Percentiles rank a stretch among this genome's conserved stretches.
These are phyloP conservation scores for Melospiza georgiana DNA, from an alignment of 2,113 vertebrate genomes.

Conservation along the genomic window DNA sequence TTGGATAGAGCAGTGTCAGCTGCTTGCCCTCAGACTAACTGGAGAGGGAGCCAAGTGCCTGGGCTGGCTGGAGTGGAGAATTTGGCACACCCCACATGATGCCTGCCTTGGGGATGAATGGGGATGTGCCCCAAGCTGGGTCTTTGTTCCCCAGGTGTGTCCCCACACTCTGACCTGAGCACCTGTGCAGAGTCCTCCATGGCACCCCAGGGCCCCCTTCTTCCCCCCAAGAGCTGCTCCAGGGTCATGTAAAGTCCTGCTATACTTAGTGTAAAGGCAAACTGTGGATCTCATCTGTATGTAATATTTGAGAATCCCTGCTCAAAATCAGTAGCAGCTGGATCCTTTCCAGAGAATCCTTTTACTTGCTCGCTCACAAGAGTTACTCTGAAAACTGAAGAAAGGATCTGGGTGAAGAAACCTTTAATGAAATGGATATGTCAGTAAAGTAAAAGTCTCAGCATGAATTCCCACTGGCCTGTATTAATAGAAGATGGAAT, in stretches of 20 bases:
- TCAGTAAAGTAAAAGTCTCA: slow-evolving; percentile 16
- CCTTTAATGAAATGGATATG: slow-evolving; percentile 7
- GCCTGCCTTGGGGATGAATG: background rate
- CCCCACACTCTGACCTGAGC: background rate
- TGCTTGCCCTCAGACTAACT: slow-evolving; percentile 36
- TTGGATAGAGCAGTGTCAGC: background rate
- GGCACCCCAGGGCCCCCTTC: background rate
- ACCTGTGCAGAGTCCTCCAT: background rate
- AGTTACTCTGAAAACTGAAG: slow-evolving; percentile 12
- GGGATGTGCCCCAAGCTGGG: background rate
- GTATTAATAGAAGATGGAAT: slow-evolving; percentile 47
- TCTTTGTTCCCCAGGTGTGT: background rate
- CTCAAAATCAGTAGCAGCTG: background rate
- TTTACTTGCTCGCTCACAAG: background rate
- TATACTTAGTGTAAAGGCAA: background rate
- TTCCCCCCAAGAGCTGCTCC: background rate
- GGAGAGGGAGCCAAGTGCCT: slow-evolving; percentile 36
- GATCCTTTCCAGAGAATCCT: background rate
- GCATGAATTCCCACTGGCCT: slow-evolving; percentile 26
- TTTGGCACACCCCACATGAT: background rate
- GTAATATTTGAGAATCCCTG: background rate
- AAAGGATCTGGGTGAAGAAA: slow-evolving; percentile 11
- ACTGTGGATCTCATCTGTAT: background rate
- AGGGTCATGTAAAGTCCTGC: background rate
- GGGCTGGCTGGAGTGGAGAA: background rate